Base-by-base conservation (phyloP, 2,113 vertebrate genomes). In the Meles meles region DNA sequence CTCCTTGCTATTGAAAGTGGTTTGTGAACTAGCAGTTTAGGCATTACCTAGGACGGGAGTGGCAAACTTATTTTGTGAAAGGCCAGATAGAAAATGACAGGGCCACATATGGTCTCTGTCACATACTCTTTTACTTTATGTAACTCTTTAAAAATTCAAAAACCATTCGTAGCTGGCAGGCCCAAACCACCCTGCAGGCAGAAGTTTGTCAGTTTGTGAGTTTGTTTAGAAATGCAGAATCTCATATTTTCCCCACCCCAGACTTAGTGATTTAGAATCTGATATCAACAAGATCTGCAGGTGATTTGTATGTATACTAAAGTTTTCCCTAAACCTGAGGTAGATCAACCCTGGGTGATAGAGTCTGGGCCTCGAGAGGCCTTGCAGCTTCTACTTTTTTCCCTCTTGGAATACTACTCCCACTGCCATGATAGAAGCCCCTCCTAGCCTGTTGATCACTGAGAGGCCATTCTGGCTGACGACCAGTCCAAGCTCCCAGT, bases 151-250 rank as follows among this genome's bases (percentile, higher is more conserved):
- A 77, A 81, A 84, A 65, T 69, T 31, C 47, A 55, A 63, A 85
- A 93, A 27, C 21, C 80, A 52, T 59, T 86, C 31, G 85, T 87
- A 77, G 39, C 20, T 71, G 61, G 74, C 63, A 12, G 37, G 23
- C 61, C 34, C 52, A n/a, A 83, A 72, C 52, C 7, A 55, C 39
- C n/a, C 49, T 90, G 17, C 29, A 29, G 57, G 63, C 57, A 14
- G 21, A n/a, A n/a, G 52, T 90, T 82, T 94, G 55, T 76, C 89
- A 61, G 67, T 86, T 85, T 89, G 59, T 23, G 39, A 49, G 29
- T 23, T 80, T 74, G 23, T 86, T 94, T 77, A 85, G 80, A 95
- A 93, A 87, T 89, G 85, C 7, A 65, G 17, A 63, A 55, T 96
- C 10, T 77, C 39, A 42, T 29, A 39, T 25, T 67, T 37, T 87